Base-by-base conservation (phyloP, 2,888 invertebrate species). In the Myopa testacea region DNA sequence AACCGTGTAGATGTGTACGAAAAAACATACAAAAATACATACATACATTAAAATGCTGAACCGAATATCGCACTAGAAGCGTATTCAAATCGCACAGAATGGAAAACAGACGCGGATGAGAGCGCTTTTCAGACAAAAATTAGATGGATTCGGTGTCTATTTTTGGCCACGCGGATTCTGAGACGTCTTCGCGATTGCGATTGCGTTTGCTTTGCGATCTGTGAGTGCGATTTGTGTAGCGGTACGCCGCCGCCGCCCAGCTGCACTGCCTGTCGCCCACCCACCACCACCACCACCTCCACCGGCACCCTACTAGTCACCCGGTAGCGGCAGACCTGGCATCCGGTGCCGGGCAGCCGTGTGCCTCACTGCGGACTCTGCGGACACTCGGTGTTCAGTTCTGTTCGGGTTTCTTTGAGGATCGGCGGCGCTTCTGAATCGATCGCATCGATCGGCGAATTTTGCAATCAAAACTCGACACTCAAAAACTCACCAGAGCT, bases 331-430 rank as follows among this genome's bases (percentile, higher is more conserved):
- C 12, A 12, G 26, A 26, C 37, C 71, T n/a, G 72, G 14, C 60
- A 26, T 19, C 45, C 62, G 38, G 7, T 37, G 52, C 67, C 50
- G 65, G 52, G 38, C 62, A 26, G 62, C 34, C 62, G 10, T 34
- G 26, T 63, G 26, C 4, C 65, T 26, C 4, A 65, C 37, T 65
- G 65, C 65, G 16, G 68, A 38, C 55, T 60, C 69, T 71, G 60
- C 62, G 62, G 40, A 38, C 67, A 76, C 71, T 78, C 67, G 73
- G 79, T 76, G 74, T 74, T 76, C 52, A 62, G 65, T 76, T 62
- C 82, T 77, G 83, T 84, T 85, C 86, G 86, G 84, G 83, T 82
- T 84, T 84, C 82, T 83, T 83, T 82, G 82, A 84, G 79, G 83
- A 80, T 82, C 82, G 82, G 83, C 82, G 82, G 78, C 82, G 81